Conservation (phyloP, 2,888 invertebrate species). For the Hydrotaea diabolus region DNA sequence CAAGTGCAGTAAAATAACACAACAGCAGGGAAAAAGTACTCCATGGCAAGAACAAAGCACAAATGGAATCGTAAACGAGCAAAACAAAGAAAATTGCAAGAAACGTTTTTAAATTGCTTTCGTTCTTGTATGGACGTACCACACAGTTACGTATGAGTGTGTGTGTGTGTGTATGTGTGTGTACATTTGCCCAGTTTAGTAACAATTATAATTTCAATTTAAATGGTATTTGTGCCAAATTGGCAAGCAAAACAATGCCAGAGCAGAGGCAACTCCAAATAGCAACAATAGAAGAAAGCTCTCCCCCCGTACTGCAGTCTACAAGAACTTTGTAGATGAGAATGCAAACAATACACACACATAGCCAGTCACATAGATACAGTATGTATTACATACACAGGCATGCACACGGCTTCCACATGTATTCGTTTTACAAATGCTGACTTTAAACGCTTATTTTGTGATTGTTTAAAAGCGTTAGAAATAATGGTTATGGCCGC, state of each 20-base stretch:
- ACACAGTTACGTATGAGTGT: not conserved
- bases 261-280: not conserved
- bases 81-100: slow-evolving; percentile 9
- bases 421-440: slow-evolving; percentile 29
- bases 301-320: slow-evolving; percentile 40
- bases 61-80: not conserved
- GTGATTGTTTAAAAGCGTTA: slow-evolving; percentile 53
- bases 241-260: slow-evolving; percentile 52
- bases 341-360: slow-evolving; percentile 45
- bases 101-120: slow-evolving; percentile 29
- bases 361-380: not conserved
- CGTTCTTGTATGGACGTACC: not conserved
- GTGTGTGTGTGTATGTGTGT: not conserved
- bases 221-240: slow-evolving; percentile 60
- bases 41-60: not conserved
- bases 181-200: slow-evolving; percentile 18
- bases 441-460: slow-evolving; percentile 57
- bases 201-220: slow-evolving; percentile 62
- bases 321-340: slow-evolving; percentile 18
- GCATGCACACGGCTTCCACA: not conserved
- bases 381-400: not conserved
- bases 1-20: slow-evolving; percentile 46
- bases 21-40: slow-evolving; percentile 3
- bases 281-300: slow-evolving; percentile 21
- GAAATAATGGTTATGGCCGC: slow-evolving; percentile 57